Percentiles rank a stretch among this genome's conserved stretches.
Conservation (phyloP, 2,113 vertebrate species). For the Amazona guildingii region DNA sequence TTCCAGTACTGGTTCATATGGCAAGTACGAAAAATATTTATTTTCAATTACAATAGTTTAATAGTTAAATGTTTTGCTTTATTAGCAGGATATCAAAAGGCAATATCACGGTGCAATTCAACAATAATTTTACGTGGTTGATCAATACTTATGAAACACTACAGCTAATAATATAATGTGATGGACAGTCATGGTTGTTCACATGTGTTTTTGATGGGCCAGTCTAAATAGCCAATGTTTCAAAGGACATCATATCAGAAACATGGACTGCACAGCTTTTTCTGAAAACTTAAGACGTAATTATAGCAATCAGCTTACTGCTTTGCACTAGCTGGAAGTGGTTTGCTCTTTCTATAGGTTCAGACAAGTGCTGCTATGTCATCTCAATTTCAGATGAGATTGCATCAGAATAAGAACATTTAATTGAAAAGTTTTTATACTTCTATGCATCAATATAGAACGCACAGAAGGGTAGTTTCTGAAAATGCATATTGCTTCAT, state of each 20-base stretch:
- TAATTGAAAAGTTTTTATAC: neutral
- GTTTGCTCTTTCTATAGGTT: slow-evolving; percentile 29
- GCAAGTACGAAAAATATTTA: neutral
- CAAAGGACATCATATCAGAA: neutral
- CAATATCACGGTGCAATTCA: neutral
- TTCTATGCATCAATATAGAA: neutral
- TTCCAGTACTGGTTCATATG: neutral
- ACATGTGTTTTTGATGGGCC: neutral
- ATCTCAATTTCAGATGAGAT: neutral
- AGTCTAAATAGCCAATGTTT: neutral
- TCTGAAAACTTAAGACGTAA: neutral
- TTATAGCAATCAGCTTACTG: slow-evolving; percentile 51
- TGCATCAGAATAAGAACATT: neutral
- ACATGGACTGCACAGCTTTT: neutral
- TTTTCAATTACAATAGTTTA: neutral
- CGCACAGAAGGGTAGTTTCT: neutral
- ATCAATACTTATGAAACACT: neutral
- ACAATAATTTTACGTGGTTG: slow-evolving; percentile 13
- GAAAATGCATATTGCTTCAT: neutral
- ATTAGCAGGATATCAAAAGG: neutral
- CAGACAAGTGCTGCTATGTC: neutral
- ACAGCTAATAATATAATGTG: neutral
- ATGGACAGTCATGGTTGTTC: slow-evolving; percentile 34
- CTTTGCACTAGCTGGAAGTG: slow-evolving; percentile 47
- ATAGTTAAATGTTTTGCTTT: neutral